Percentiles rank a stretch among this genome's conserved stretches.
phyloP scores from a whole-genome alignment of 2,888 invertebrate species.

The Globia sparganii region DNA sequence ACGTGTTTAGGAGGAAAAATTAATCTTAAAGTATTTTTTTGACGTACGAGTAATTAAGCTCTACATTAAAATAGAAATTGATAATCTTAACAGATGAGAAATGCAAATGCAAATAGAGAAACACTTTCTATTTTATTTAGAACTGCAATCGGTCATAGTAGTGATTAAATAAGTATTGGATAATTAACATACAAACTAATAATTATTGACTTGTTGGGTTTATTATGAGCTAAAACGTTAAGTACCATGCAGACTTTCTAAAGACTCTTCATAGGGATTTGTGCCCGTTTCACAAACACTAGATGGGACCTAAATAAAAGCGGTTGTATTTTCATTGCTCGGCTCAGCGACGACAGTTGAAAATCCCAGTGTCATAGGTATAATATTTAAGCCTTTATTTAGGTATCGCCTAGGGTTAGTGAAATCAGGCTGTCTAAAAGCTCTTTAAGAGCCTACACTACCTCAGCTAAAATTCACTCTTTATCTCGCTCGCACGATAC shows the following conservation, averaged over 20 bases:
- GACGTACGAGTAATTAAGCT: not conserved
- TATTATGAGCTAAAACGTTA: not conserved
- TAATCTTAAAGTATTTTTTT: not conserved
- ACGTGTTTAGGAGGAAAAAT: not conserved
- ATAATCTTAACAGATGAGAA: conserved; percentile 26
- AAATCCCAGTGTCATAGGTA: not conserved
- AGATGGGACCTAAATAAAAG: not conserved
- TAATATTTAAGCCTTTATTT: not conserved
- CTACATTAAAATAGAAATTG: conserved; percentile 10
- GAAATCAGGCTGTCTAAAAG: not conserved
- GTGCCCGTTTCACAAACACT: not conserved
- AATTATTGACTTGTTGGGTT: not conserved
- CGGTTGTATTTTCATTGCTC: not conserved
- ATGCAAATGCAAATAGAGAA: not conserved
- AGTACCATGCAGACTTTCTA: not conserved
- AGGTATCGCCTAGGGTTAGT: not conserved
- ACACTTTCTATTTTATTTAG: not conserved
- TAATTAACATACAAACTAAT: not conserved
- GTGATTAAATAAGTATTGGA: conserved; percentile 9
- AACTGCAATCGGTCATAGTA: not conserved
- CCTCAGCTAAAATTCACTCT: no score
- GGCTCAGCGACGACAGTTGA: not conserved
- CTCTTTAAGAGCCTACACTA: no score
- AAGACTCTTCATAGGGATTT: not conserved
- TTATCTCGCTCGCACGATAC: no score